Base-by-base conservation (phyloP, 2,888 invertebrate genomes). In the Cheilosia variabilis region DNA sequence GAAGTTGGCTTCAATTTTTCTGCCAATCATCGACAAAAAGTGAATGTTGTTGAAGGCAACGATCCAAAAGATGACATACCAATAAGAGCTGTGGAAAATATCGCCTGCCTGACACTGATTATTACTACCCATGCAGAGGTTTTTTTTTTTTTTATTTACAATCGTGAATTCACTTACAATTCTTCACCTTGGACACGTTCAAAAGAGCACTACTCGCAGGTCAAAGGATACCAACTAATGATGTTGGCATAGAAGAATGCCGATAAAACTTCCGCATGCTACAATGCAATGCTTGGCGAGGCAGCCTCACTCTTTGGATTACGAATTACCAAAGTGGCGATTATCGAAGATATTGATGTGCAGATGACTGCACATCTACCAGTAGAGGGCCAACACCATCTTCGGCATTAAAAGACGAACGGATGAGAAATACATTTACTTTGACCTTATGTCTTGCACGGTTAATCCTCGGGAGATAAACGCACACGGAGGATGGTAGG, bases 221-320 rank as follows among this genome's bases (percentile, higher is more conserved):
- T 81, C 77, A 86, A 86, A 86, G 86, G 86, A 86, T 53, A 77
- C 66, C 57, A 86, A 72, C 86, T 86, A 86, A 86, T 86, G 86
- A 86, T 81, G 86, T 86, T 77, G 81, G 71, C 37, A 86, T 63
- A 80, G 76, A 81, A 84, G 81, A 86, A 86, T 86, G 72, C 81
- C 62, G 86, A 86, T 86, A 86, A 86, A 76, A 86, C 86, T 86
- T 86, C 86, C 86, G 86, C 86, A 76, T 86, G 86, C 81, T 80
- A 79, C 47, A 62, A 53, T 19, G n/a, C 41, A 31, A 22, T 66
- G 31, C 60, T 69, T 52, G 17, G 34, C 47, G 17, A 63, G 22
- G 19, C 57, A 55, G 50, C 65, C 72, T 73, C 17, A 57, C 66
- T 86, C 81, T 86, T 86, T 86, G 76, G 81, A 86, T 81, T 86